Evolutionary conservation across 2,113 vertebrate species (phyloP).

Genomic region (Myiopsitta monachus): DNA sequence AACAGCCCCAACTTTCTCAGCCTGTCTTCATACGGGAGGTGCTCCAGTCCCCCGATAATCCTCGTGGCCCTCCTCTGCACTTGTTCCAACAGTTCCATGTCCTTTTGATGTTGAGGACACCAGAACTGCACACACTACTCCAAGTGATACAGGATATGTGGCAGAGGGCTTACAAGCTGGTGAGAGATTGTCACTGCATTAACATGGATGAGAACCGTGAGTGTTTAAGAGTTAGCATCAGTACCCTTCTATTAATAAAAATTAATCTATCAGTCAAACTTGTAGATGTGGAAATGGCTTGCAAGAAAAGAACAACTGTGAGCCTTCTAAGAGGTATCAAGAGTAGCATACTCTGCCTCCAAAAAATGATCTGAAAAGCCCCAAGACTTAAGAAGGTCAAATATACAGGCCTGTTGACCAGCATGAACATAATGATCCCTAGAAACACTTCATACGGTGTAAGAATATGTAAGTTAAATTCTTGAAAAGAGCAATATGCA

Average conservation of each 20-base stretch:
- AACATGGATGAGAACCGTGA: neutral
- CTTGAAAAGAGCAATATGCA: neutral
- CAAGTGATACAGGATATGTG: neutral
- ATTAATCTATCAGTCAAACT: neutral
- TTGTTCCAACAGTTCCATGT: no score
- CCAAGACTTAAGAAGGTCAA: neutral
- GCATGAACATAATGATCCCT: neutral
- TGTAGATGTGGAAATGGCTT: neutral
- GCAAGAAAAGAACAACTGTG: neutral
- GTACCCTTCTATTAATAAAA: neutral
- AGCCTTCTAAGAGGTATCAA: neutral
- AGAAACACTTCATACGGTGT: neutral
- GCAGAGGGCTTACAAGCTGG: neutral
- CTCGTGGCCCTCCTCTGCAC: no score
- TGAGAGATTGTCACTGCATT: neutral
- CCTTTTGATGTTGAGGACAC: no score
- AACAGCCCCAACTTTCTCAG: no score
- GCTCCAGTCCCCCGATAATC: no score
- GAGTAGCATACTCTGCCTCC: neutral
- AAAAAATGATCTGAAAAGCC: fast-evolving
- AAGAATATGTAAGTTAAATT: neutral
- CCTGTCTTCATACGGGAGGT: no score
- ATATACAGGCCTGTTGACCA: neutral
- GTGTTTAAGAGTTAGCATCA: neutral
- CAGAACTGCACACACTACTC: no score